Base-by-base conservation (phyloP, 1,140 invertebrate genomes). In the Drosophila neocordata region DNA sequence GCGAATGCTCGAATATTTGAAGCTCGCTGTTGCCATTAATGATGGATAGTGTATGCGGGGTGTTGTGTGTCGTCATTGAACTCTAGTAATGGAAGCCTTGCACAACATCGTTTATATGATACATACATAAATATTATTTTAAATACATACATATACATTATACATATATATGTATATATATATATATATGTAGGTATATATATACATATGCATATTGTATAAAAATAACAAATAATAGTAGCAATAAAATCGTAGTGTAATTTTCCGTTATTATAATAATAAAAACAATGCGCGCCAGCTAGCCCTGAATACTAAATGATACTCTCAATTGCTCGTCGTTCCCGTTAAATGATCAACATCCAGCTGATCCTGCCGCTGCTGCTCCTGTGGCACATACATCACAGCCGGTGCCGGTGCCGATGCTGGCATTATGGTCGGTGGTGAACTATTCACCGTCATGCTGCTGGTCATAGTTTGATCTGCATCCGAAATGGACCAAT, bases 151-250 rank as follows among this genome's bases (percentile, higher is more conserved):
- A 85, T 77, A 70, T 63, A 84, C 69, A 84, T 66, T 69, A 84
- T 66, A 84, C 44, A 70, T 67, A 71, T 68, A 73, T 69, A 74
- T 60, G 60, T 59, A 38, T 48, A 71, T 58, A 68, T 73, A 73
- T 66, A 79, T 58, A 68, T 48, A 70, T 66, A 59, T 79, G 79
- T 12, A 18, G 41, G 27, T 66, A 72, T 68, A 74, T 62, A 66
- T 62, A 48, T 53, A 72, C 53, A 69, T 74, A 75, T 68, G 76
- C 59, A 69, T 52, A 72, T 65, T 79, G 79, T 87, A 88, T 88
- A 88, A 88, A 89, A 88, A 88, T 89, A 88, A 88, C 84, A 83
- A 89, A 77, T 88, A 83, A 88, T 88, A 70, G 72, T 77, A 77
- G 79, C 81, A 88, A 79, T 88, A 88, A 88, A 88, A 83, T 88